Evolutionary conservation across 2,888 invertebrate genomes (phyloP).

Genomic region (Aleiodes testaceus): DNA sequence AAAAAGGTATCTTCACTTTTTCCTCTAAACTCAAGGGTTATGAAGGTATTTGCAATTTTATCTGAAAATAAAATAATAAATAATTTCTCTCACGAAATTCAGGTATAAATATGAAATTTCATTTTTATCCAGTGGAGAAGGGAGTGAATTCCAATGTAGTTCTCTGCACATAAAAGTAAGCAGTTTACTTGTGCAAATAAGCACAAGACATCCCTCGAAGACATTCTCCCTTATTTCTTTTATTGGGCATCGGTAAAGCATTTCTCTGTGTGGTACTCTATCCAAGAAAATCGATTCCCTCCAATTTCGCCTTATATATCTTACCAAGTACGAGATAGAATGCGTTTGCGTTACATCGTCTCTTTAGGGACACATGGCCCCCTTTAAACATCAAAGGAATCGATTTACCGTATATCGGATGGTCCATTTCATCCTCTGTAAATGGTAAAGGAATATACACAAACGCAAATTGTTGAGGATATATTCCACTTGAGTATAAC

Average conservation of each 20-base stretch:
- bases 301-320: conserved; percentile 26
- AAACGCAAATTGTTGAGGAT: conserved; percentile 15
- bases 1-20: too few species aligned
- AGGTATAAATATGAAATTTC: too few species aligned
- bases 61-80: too few species aligned
- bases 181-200: conserved; percentile 34
- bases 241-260: neutral
- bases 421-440: conserved; percentile 26
- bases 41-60: too few species aligned
- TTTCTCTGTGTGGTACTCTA: conserved; percentile 20
- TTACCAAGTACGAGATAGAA: conserved; percentile 16
- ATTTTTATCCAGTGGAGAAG: too few species aligned
- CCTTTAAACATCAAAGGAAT: conserved; percentile 30
- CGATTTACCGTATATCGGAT: conserved; percentile 30
- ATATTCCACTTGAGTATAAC: neutral
- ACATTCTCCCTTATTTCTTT: conserved; percentile 1
- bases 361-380: conserved; percentile 31
- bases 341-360: conserved; percentile 26
- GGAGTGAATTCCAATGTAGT: conserved; percentile 3
- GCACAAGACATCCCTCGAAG: conserved; percentile 26
- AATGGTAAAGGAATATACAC: conserved; percentile 9
- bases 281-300: conserved; percentile 25
- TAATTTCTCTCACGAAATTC: too few species aligned
- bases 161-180: conserved; percentile 17
- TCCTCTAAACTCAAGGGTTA: too few species aligned